Base-by-base conservation (phyloP, 2,113 vertebrate genomes). In the Oplegnathus fasciatus region DNA sequence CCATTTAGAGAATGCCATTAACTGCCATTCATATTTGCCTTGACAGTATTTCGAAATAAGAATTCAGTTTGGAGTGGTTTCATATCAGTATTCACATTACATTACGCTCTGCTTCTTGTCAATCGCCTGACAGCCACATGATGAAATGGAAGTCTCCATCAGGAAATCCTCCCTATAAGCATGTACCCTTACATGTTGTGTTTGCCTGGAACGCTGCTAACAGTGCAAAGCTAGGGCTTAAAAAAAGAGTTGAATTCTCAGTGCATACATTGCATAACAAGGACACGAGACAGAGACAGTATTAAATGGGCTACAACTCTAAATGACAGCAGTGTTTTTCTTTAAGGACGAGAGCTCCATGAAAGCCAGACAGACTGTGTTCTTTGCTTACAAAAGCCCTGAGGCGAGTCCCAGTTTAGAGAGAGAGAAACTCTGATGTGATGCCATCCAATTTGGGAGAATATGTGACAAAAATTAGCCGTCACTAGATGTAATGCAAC, bases 391-490 rank as follows among this genome's bases (percentile, higher is more conserved):
- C 80, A 75, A 84, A 90, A 83, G 58, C 79, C 84, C 68, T 0
- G 58, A 75, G 52, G 88, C 32, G 14, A 84, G 85, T 85, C 84
- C 78, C 37, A 71, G 42, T 82, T 82, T 81, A 74, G 46, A 73
- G 65, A 48, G 40, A 52, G 68, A 58, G 55, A 65, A 7, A 67
- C 80, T 86, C 69, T 74, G 52, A 90, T 66, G 55, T 3, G 34
- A 73, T 66, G 87, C 87, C 87, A 82, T 80, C 74, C 78, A 81
- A 77, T 86, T 81, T 86, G 70, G 52, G 15, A 30, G 72, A 83
- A 89, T 62, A 85, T 83, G 83, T 67, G 85, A 90, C 80, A 87
- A 80, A 92, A 89, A 83, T 64, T 78, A 78, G 83, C 73, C 44
- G 32, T 73, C 76, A 52, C 75, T 60, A 54, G 71, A 73, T 48